A percentile compares a stretch with the other conserved stretches of the same genome.
phyloP scores from a whole-genome alignment of 1,140 invertebrate species.

The Apis laboriosa region DNA sequence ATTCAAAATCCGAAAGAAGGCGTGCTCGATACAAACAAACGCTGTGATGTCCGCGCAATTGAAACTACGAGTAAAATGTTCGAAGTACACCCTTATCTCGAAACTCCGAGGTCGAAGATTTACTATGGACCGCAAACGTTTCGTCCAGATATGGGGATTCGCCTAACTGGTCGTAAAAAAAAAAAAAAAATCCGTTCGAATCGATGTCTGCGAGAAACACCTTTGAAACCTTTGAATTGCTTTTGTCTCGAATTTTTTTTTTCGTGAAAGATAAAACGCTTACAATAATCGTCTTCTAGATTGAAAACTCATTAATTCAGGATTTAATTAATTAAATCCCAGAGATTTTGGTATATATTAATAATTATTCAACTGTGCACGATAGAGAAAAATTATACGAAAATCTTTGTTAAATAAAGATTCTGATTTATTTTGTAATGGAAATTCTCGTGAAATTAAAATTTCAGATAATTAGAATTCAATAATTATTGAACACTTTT shows the following conservation, averaged over 20 bases:
- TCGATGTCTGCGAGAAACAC: not conserved
- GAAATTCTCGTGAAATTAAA: no score
- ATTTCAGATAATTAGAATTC: no score
- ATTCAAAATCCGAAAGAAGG: not conserved
- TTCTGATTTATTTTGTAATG: no score
- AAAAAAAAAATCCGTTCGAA: not conserved
- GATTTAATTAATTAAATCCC: not conserved
- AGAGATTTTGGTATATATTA: no score
- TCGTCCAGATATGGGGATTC: constrained; percentile 19
- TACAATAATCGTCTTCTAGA: no score
- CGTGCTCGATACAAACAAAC: not conserved
- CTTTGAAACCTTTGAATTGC: not conserved
- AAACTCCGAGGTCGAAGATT: not conserved
- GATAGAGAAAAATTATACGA: no score
- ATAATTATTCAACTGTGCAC: not conserved
- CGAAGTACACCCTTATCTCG: constrained; percentile 7
- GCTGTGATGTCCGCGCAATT: not conserved
- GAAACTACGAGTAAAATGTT: not conserved
- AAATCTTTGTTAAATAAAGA: no score
- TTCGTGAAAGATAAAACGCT: no score
- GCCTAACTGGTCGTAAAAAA: constrained; percentile 10
- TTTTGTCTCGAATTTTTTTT: not conserved
- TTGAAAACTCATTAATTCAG: not conserved
- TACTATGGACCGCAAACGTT: constrained; percentile 12
- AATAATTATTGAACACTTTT: no score